Conservation (phyloP, 2,113 vertebrate genomes). For the Xyrauchen texanus region DNA sequence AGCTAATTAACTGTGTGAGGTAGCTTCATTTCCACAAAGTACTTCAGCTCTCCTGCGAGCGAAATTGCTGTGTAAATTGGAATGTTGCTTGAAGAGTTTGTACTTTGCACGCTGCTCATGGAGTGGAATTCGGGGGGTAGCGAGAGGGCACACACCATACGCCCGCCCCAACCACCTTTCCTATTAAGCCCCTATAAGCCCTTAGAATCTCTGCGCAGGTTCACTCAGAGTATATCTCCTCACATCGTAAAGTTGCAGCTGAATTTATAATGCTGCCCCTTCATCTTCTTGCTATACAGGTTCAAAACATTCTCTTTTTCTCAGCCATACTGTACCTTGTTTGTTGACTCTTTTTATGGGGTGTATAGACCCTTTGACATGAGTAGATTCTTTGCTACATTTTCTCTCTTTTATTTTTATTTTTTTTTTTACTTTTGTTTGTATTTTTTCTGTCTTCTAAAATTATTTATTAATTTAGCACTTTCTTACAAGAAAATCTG, state of each 20-base stretch:
- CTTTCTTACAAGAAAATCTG: no score
- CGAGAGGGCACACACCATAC: constrained; percentile 32
- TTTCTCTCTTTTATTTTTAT: no score
- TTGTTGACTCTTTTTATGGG: no score
- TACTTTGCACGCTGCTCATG: constrained; percentile 51
- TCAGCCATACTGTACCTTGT: no score
- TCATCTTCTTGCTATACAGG: neutral
- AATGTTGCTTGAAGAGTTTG: constrained; percentile 42
- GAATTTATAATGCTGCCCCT: constrained; percentile 50
- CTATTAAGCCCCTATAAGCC: constrained; percentile 56
- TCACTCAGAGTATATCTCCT: constrained; percentile 48
- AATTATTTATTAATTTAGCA: no score
- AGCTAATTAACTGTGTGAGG: constrained; percentile 58
- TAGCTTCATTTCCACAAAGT: constrained; percentile 53
- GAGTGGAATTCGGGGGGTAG: constrained; percentile 41
- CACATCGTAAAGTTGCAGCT: constrained; percentile 43
- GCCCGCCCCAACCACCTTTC: constrained; percentile 35
- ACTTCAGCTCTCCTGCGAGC: constrained; percentile 51
- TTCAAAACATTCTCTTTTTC: constrained; percentile 18
- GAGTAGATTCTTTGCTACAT: no score
- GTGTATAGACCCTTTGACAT: no score
- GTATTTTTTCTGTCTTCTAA: no score
- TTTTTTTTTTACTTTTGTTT: no score
- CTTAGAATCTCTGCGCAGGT: constrained; percentile 39
- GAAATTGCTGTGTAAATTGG: constrained; percentile 60